These are phyloP conservation scores for Eupithecia dodoneata DNA, from an alignment of 2,888 invertebrate genomes.

Conservation along the genomic window DNA sequence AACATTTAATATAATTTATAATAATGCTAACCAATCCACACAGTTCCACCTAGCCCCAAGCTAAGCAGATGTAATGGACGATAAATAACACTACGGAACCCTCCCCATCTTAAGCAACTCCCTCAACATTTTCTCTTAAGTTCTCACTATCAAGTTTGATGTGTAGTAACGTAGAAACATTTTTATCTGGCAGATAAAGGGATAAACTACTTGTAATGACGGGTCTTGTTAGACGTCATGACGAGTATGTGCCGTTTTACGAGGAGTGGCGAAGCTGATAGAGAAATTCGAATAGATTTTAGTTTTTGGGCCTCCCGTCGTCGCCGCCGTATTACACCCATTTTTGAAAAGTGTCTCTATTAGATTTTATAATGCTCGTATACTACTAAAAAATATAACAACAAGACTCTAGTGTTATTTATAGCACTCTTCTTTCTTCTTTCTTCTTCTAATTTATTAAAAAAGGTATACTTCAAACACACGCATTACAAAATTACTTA, in stretches of 20 bases:
- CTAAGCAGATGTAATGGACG: neutral
- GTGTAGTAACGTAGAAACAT: slow-evolving; percentile 23
- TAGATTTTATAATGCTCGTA: too few relatives aligned
- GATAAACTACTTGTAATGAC: slow-evolving; percentile 38
- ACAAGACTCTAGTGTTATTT: too few relatives aligned
- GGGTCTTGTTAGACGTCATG: slow-evolving; percentile 41
- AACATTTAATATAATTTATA: too few relatives aligned
- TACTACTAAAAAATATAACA: too few relatives aligned
- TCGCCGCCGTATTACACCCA: too few relatives aligned
- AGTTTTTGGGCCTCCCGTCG: neutral
- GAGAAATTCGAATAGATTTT: neutral
- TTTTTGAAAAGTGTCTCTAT: too few relatives aligned
- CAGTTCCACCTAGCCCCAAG: too few relatives aligned
- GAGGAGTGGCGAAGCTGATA: slow-evolving; percentile 29
- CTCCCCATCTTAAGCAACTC: slow-evolving; percentile 11
- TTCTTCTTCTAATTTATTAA: too few relatives aligned
- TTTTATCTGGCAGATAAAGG: slow-evolving; percentile 36
- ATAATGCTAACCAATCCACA: too few relatives aligned
- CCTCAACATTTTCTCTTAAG: slow-evolving; percentile 27
- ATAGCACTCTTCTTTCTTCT: too few relatives aligned
- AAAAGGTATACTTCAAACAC: too few relatives aligned
- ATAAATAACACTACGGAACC: slow-evolving; percentile 31
- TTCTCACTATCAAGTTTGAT: slow-evolving; percentile 39
- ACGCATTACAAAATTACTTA: too few relatives aligned
- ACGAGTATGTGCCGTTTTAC: slow-evolving; percentile 25